These are phyloP conservation scores for Sparus aurata DNA, from an alignment of 2,797 vertebrate species.

Conservation along the genomic window DNA sequence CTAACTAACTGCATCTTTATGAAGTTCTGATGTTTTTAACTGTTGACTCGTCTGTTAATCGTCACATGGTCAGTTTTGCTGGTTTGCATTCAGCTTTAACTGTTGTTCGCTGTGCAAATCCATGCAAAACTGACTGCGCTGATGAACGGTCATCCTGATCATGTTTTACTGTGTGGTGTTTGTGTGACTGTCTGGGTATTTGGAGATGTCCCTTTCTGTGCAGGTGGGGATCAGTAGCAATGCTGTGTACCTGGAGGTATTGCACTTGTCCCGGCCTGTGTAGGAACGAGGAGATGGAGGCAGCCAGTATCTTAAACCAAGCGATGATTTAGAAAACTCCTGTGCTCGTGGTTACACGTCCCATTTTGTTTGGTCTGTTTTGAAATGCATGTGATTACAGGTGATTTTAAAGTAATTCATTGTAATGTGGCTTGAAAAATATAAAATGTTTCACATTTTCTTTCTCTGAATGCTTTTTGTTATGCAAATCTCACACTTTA, in stretches of 20 bases:
- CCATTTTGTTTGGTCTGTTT: background rate
- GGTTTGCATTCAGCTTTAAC: slow-evolving; percentile 98
- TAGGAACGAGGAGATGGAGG: slow-evolving; percentile 90
- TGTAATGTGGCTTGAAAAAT: slow-evolving; percentile 31
- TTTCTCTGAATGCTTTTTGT: background rate
- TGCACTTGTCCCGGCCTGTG: slow-evolving; percentile 99
- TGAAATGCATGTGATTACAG: background rate
- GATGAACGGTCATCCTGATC: slow-evolving; percentile 75
- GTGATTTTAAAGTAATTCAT: background rate
- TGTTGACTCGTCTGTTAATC: slow-evolving; percentile 2
- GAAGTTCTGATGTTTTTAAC: background rate
- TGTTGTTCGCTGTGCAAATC: slow-evolving; percentile 98
- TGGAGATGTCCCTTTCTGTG: slow-evolving; percentile 91
- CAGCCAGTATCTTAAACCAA: background rate
- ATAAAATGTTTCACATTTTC: slow-evolving; percentile 1
- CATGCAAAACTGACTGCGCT: slow-evolving; percentile 99
- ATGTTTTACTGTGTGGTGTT: background rate
- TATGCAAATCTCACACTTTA: background rate
- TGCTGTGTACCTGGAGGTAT: slow-evolving; percentile 95
- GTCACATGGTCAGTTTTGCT: slow-evolving; percentile 98
- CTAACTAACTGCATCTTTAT: slow-evolving; percentile 84
- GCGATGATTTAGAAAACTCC: background rate
- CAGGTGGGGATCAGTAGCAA: slow-evolving; percentile 99
- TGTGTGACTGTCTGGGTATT: background rate
- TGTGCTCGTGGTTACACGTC: background rate